Evolutionary conservation across 2,797 vertebrate species (phyloP).

Genomic region (Mus spretus): DNA sequence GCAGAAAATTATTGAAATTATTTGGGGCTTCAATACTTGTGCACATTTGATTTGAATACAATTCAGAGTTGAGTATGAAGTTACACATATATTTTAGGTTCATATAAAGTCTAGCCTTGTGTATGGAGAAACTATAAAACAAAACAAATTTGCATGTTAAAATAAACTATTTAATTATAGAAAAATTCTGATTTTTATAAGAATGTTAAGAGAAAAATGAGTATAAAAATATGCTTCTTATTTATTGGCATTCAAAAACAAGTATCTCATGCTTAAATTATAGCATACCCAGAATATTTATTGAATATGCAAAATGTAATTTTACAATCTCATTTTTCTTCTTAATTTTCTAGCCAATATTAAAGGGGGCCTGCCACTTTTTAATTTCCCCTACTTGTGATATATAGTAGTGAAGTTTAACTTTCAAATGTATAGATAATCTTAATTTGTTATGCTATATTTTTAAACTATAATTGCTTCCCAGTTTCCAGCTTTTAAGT

Average conservation of each 20-base stretch:
- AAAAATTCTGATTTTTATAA: background rate
- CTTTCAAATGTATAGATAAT: background rate
- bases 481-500: background rate
- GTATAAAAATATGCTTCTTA: background rate
- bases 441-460: background rate
- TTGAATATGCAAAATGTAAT: background rate
- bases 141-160: background rate
- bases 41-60: background rate
- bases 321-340: background rate
- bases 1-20: background rate
- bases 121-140: background rate
- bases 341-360: fast-evolving
- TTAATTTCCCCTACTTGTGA: background rate
- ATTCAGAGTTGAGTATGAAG: background rate
- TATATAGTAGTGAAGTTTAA: background rate
- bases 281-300: background rate
- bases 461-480: background rate
- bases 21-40: background rate
- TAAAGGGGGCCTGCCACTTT: background rate
- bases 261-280: background rate
- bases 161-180: background rate
- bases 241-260: background rate
- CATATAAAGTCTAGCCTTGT: background rate
- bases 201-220: background rate
- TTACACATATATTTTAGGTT: background rate